Base-by-base conservation (phyloP, 64 coral and sea anemone species). In the Anthopleura sola region DNA sequence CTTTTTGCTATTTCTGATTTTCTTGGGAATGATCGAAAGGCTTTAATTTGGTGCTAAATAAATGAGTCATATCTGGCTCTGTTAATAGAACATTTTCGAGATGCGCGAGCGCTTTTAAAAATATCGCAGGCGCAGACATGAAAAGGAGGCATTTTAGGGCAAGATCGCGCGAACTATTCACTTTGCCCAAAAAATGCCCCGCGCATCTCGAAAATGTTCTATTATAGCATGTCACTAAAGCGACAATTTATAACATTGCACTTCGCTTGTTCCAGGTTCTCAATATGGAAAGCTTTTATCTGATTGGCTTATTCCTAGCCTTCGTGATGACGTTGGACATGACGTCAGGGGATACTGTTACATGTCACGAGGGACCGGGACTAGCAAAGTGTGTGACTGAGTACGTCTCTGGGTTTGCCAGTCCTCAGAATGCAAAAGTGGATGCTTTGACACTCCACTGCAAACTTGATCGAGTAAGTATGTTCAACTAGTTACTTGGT, bases 391-490 rank as follows among this genome's bases (percentile, higher is more conserved):
- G 66, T 71, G 66, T 71, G 28, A 71, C 66, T 10, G 0, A 71
- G 3, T 71, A 71, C 12, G 23, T 71, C 2, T 71, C 66, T 32
- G 66, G 66, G 26, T 71, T 71, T 71, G 66, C 13, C 29, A 71
- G 28, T 2, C n/a, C 26, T 34, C n/a, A 71, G 3, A 32, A 71
- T 11, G 24, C n/a, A 32, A 15, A 71, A 0, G 2, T 34, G 66
- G 28, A 34, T 71, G 11, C 10, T 34, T 31, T 71, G 66, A 12
- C 34, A 17, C 66, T 71, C 66, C 66, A 71, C 13, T 71, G 66
- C 28, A 71, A 71, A 29, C 66, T 71, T 32, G 66, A 71, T 34
- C 66, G 66, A 28, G 66, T 71, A 71, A 28, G 66, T 71, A 71
- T 29, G 66, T 71, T 71, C 5, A 62, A 21, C 55, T n/a, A n/a